Evolutionary conservation across 2,888 invertebrate genomes (phyloP), one percentile per base, ranked within the genome.

Genomic region (Synergus itoensis): DNA sequence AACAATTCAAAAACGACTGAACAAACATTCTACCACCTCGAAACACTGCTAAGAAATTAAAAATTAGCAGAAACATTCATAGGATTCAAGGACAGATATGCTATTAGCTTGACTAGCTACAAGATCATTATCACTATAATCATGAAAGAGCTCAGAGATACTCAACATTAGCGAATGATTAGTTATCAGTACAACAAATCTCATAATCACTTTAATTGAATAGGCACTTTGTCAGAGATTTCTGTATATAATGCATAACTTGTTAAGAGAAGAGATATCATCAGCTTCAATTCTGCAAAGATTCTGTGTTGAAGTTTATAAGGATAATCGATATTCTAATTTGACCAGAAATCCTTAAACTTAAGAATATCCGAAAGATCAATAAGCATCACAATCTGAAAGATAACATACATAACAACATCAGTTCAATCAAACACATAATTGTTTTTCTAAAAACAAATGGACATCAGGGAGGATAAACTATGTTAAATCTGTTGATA

Each of bases 71-170:
- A 21, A 67, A 18, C 43, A 21, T 12, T 43, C 43, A 21, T 18
- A 1, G 5, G 18, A 0, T 12, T 67, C 18, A 18, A 45, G 21
- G 1, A 40, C 36, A 9, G 40, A 40, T 4, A 36, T 64, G 40
- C 64, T 16, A 64, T 64, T 64, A 64, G n/a, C 41, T 40, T 62
- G 18, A 3, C 36, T 36, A 8, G 40, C 2, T n/a, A 40, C 64
- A 64, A 64, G 40, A 64, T 16, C n/a, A 64, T 40, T 64, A 28
- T 3, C 40, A 64, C n/a, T 64, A n/a, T 40, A 64, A 64, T 36
- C 64, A 14, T 64, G 64, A 64, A 64, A 64, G n/a, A 40, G 41
- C 64, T 40, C 64, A 40, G 64, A 67, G 43, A 18, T 43, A 67
- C 21, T 43, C 11, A 67, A 41, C 11, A 43, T 67, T 69, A 21